Evolutionary conservation across 2,888 invertebrate species (phyloP), one percentile per base, ranked within the genome.

Genomic region (Sphaeridia pumilis): DNA sequence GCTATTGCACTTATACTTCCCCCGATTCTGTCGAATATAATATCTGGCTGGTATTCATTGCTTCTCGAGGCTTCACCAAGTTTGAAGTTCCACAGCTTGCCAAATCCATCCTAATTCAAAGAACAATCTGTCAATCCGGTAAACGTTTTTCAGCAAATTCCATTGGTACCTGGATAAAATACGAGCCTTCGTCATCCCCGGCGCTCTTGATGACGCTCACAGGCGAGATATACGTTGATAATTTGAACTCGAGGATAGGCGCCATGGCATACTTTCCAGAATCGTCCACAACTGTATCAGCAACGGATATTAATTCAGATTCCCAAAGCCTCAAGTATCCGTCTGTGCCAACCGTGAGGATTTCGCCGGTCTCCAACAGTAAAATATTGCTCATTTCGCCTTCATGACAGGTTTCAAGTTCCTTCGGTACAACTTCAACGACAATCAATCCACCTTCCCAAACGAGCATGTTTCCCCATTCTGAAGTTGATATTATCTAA

Each of bases 381-480:
- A 74, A 70, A 57, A 83, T 76, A 67, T 81, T 81, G n/a, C 76
- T 74, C 46, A 93, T 82, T 10, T 84, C 79, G 21, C 79, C 83
- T 3, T 73, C 70, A 67, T 93, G 93, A 66, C 90, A 89, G 0
- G 78, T 73, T 67, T 80, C 81, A 22, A 81, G 75, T 45, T 80
- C 79, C 58, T 81, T 81, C 55, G 82, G 76, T 7, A 80, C 80
- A 0, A 89, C 80, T 75, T 89, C 87, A 31, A 88, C 72, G 70
- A 88, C 88, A 12, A 93, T 90, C 1, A 88, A 73, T 1, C 87
- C 87, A 43, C 81, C 87, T 66, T 92, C 88, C 93, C 93, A 93
- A 1, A 93, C 75, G 36, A 93, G 72, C 67, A 93, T 80, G 69
- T 92, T 92, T 0, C 93, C 93, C 89, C 89, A 90, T 66, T 84